Base-by-base conservation (phyloP, 2,888 invertebrate genomes). In the Ceraclea dissimilis region DNA sequence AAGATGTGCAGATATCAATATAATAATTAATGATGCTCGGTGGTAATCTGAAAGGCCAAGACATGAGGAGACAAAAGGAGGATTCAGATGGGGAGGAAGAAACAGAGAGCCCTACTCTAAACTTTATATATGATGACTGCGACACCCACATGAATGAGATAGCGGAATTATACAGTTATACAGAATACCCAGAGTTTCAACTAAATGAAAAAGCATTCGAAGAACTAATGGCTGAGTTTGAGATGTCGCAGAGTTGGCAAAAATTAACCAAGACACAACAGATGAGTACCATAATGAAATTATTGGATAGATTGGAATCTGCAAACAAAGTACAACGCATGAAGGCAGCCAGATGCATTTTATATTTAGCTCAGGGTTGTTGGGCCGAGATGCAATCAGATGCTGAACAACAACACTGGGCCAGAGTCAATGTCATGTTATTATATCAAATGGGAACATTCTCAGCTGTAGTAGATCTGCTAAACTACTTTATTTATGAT, bases 161-260 rank as follows among this genome's bases (percentile, higher is more conserved):
- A 64, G 88, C 95, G 46, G 99, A 99, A 71, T 76, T 99, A n/a
- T 99, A 99, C 70, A 95, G 95, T 68, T 99, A 99, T 71, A 95
- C 98, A 0, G 99, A 99, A 73, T 91, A 93, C 67, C 85, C 88
- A 51, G 99, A 99, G 70, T 90, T 95, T 66, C 86, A 88, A 64
- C 80, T 85, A 54, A 97, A 96, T 76, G 86, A 92, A 19, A 86
- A 88, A 70, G 88, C 93, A 21, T 97, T 94, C 69, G 94, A 96
- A 70, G 91, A 93, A 68, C 86, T 90, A 67, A 92, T 95, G 89
- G 86, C 88, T 67, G 83, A 86, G 67, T 92, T 89, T 69, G 84
- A 86, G 62, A 76, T 87, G 64, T 84, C 85, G 58, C 87, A 90
- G 1, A 86, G 86, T 71, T 95, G 94, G 94, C 90, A 88, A 67